phyloP scores from a whole-genome alignment of 2,113 vertebrate species.

The Taurulus bubalis region DNA sequence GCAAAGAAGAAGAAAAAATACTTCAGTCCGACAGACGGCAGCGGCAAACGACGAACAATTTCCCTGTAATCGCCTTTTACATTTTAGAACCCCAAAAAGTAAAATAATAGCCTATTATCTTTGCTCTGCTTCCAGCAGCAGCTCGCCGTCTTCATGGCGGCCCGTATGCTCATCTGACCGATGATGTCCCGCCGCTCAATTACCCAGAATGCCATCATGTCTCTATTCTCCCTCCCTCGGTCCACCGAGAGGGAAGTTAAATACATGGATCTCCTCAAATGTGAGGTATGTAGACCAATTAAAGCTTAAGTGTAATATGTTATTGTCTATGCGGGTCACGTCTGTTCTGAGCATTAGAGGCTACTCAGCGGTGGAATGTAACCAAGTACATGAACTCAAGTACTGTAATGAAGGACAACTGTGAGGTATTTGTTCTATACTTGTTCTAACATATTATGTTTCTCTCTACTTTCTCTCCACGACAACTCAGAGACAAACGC shows the following conservation, averaged over 20 bases:
- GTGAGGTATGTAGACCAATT: not conserved
- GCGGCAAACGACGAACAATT: not conserved
- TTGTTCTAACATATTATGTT: no score
- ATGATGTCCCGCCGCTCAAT: slow-evolving; percentile 27
- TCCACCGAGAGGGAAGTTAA: not conserved
- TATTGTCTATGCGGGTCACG: not conserved
- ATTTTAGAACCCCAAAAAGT: not conserved
- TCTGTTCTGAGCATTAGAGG: not conserved
- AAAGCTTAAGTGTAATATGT: not conserved
- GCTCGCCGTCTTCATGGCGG: slow-evolving; percentile 21
- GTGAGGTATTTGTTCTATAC: no score
- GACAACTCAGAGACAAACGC: no score
- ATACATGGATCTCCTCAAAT: not conserved
- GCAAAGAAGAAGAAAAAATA: not conserved
- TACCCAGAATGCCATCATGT: slow-evolving; percentile 32
- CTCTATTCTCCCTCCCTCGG: slow-evolving; percentile 12
- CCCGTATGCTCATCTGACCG: slow-evolving; percentile 8
- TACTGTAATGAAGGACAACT: no score
- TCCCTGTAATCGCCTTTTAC: not conserved
- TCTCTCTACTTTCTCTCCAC: no score
- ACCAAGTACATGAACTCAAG: no score
- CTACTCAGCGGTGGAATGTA: not conserved
- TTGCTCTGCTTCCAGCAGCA: slow-evolving; percentile 11
- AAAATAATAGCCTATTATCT: not conserved
- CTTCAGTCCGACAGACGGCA: not conserved